Conservation (phyloP, 1,140 invertebrate species). For the Ceratoteleas bidentatus region DNA sequence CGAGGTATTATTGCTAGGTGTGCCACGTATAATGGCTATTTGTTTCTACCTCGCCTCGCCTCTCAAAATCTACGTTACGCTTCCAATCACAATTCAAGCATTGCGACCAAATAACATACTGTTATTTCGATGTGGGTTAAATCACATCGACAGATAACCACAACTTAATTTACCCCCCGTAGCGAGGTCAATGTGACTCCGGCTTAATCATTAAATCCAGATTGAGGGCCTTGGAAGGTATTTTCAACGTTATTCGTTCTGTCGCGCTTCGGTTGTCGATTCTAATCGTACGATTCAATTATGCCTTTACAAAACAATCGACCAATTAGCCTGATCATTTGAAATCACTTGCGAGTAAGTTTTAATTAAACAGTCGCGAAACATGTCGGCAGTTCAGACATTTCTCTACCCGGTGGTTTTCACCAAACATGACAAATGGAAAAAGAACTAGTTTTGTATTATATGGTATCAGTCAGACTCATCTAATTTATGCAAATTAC, state of each 20-base stretch:
- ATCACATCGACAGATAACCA: conserved; percentile 82
- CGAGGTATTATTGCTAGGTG: conserved; percentile 75
- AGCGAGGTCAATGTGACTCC: conserved; percentile 67
- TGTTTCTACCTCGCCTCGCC: conserved; percentile 77
- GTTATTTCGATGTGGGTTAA: conserved; percentile 72
- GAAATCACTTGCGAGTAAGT: too few relatives aligned
- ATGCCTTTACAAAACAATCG: too few relatives aligned
- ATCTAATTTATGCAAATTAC: conserved; percentile 67
- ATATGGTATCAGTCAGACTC: conserved; percentile 49
- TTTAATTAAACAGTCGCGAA: conserved; percentile 46
- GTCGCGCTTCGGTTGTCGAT: conserved; percentile 64
- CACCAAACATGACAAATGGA: conserved; percentile 50
- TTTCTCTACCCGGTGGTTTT: conserved; percentile 26
- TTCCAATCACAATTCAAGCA: conserved; percentile 47
- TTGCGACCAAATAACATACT: conserved; percentile 47
- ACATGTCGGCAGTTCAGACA: too few relatives aligned
- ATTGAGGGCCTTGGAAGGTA: conserved; percentile 44
- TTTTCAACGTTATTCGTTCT: conserved; percentile 63
- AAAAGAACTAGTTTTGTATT: conserved; percentile 48
- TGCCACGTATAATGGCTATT: conserved; percentile 80
- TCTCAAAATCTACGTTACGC: conserved; percentile 59
- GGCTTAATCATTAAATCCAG: conserved; percentile 59
- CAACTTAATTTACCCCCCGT: conserved; percentile 81
- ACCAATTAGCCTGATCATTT: too few relatives aligned
- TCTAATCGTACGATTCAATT: conserved; percentile 46